phyloP scores from a whole-genome alignment of 92 coral and sea anemone genomes.

The Zoanthus gigantus region DNA sequence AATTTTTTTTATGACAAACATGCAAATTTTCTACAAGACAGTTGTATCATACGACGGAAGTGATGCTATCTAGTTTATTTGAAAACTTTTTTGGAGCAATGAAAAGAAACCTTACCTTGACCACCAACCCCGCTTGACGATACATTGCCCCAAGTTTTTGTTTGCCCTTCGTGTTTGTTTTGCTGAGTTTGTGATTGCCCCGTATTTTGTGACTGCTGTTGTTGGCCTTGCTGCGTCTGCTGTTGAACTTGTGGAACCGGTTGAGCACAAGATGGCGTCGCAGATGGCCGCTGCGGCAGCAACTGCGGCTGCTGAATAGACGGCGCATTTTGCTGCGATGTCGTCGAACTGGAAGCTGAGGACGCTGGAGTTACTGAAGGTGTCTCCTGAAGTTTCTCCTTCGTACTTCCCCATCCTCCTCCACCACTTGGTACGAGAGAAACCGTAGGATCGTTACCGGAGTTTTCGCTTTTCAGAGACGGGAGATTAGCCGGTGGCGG shows the following conservation, averaged over 20 bases:
- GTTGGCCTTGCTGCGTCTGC: constrained; percentile 62
- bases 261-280: constrained; percentile 84
- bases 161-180: constrained; percentile 81
- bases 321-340: constrained; percentile 81
- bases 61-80: background rate
- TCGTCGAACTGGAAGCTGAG: constrained; percentile 71
- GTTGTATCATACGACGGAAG: constrained; percentile 22
- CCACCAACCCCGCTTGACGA: constrained; percentile 99
- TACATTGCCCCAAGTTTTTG: constrained; percentile 99
- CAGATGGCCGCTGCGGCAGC: constrained; percentile 98
- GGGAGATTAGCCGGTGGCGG: constrained; percentile 99
- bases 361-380: constrained; percentile 65
- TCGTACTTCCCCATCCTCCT: constrained; percentile 99
- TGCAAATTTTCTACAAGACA: background rate
- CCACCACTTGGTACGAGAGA: constrained; percentile 99
- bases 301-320: constrained; percentile 89
- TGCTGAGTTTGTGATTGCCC: constrained; percentile 84
- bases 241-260: constrained; percentile 65
- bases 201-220: constrained; percentile 87
- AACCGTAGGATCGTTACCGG: constrained; percentile 99
- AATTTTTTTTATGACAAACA: background rate
- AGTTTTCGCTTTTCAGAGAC: constrained; percentile 99
- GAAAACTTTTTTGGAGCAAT: background rate
- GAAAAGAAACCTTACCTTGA: constrained; percentile 78
- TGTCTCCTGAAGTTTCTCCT: constrained; percentile 80